Evolutionary conservation across 2,797 vertebrate species (phyloP).

Genomic region (Sphaeramia orbicularis): DNA sequence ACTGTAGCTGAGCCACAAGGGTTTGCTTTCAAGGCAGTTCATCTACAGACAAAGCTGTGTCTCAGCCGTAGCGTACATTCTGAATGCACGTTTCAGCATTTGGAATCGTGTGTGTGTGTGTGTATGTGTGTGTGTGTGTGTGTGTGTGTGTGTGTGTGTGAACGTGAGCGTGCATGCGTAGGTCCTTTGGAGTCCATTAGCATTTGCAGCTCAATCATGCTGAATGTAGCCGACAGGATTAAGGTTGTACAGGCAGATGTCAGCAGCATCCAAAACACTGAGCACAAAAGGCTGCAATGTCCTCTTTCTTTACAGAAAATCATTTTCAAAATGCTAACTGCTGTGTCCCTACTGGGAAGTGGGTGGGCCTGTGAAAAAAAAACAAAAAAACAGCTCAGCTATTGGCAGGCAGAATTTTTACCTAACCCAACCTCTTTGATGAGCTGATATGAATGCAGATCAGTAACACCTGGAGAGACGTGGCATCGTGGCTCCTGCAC

Average conservation of each 20-base stretch:
- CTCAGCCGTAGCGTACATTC: slow-evolving; percentile 8
- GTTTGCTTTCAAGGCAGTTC: slow-evolving; percentile 61
- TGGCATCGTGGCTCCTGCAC: slow-evolving; percentile 51
- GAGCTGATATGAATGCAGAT: slow-evolving; percentile 56
- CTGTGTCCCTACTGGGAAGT: neutral
- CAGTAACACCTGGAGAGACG: slow-evolving; percentile 59
- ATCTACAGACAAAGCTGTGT: slow-evolving; percentile 53
- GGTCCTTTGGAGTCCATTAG: slow-evolving; percentile 53
- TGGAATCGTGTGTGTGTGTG: slow-evolving; percentile 8
- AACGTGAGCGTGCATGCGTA: neutral
- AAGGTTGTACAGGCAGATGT: slow-evolving; percentile 71
- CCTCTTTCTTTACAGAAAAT: slow-evolving; percentile 54
- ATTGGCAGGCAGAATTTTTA: slow-evolving; percentile 38
- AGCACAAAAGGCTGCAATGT: slow-evolving; percentile 55
- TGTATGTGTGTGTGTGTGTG: too few species aligned
- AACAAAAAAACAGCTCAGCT: slow-evolving; percentile 4
- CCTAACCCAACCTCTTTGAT: slow-evolving; percentile 55
- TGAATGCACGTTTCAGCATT: slow-evolving; percentile 11
- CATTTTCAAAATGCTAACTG: slow-evolving; percentile 45
- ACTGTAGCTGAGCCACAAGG: slow-evolving; percentile 59
- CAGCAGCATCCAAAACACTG: slow-evolving; percentile 57
- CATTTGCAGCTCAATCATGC: slow-evolving; percentile 68
- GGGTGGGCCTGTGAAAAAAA: slow-evolving; percentile 3
- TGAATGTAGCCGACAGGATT: slow-evolving; percentile 66
- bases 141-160: neutral